A percentile compares a stretch with the other conserved stretches of the same genome.
phyloP scores from a whole-genome alignment of 2,113 vertebrate species.

The Catharus bicknelli region DNA sequence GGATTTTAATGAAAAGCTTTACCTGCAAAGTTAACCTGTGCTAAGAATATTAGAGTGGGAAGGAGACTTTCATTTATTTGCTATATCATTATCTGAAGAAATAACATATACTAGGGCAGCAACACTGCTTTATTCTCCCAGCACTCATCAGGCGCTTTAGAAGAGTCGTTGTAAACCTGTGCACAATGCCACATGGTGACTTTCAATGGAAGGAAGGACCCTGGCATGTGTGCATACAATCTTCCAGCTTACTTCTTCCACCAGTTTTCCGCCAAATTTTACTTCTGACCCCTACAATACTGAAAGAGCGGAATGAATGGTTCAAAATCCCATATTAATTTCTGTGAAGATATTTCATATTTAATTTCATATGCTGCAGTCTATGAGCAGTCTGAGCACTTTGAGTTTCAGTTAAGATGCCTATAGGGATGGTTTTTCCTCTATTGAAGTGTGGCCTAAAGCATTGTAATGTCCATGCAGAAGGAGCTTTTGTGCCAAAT shows the following conservation, averaged over 20 bases:
- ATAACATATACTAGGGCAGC: neutral
- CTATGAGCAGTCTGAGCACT: neutral
- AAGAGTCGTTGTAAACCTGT: neutral
- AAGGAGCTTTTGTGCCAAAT: neutral
- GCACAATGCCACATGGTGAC: rapidly evolving
- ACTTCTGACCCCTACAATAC: neutral
- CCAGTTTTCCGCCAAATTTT: neutral
- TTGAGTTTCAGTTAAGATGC: neutral
- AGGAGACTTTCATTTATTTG: neutral
- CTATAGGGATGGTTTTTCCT: neutral
- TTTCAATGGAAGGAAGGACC: neutral
- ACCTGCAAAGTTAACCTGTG: neutral
- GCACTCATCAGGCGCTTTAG: neutral
- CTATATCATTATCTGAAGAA: neutral
- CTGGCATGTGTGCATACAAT: rapidly evolving
- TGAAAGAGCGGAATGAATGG: neutral
- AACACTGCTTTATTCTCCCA: neutral
- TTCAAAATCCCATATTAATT: neutral
- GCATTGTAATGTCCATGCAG: rapidly evolving
- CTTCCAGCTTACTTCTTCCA: rapidly evolving
- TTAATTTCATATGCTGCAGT: neutral
- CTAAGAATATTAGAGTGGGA: neutral
- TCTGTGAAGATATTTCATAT: neutral
- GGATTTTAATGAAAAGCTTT: neutral
- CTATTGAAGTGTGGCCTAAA: neutral